Conservation (phyloP, 2,113 vertebrate genomes). For the Thunnus maccoyii region DNA sequence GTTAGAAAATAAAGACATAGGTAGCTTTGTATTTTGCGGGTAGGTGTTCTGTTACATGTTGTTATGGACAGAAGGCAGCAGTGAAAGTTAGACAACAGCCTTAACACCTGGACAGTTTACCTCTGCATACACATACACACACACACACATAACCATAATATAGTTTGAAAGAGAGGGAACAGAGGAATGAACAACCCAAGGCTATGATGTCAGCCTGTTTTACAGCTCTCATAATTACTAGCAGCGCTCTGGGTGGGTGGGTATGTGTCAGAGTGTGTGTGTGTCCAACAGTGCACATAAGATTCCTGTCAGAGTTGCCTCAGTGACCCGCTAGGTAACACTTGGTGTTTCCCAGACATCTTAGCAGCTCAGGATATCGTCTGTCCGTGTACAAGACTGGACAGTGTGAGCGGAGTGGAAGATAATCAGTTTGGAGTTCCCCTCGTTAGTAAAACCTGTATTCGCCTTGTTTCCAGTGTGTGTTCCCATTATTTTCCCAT, state of each 20-base stretch:
- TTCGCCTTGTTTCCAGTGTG: conserved; percentile 5
- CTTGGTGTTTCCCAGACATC: conserved; percentile 58
- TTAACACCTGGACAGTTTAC: conserved; percentile 51
- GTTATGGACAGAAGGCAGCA: conserved; percentile 31
- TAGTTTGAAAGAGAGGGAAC: conserved; percentile 43
- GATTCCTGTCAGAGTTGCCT: conserved; percentile 67
- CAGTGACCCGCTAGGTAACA: conserved; percentile 59
- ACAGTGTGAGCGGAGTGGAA: conserved; percentile 9
- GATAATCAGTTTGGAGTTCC: not conserved
- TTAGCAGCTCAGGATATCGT: conserved; percentile 40
- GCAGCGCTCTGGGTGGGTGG: conserved; percentile 55
- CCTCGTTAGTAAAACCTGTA: conserved; percentile 2
- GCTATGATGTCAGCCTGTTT: conserved; percentile 79
- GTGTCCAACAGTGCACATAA: conserved; percentile 35
- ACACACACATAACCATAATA: conserved; percentile 28
- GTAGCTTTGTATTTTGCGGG: conserved; percentile 3
- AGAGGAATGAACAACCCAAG: conserved; percentile 52
- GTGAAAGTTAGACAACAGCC: conserved; percentile 36
- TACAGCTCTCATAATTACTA: conserved; percentile 78
- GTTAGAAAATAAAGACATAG: not conserved
- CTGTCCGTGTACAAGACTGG: conserved; percentile 7
- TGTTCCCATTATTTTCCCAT: not conserved
- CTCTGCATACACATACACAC: conserved; percentile 30
- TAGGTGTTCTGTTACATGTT: not conserved
- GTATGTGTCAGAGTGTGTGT: conserved; percentile 54